phyloP scores from a whole-genome alignment of 2,797 vertebrate species.

The Petrocephalus sullivani region DNA sequence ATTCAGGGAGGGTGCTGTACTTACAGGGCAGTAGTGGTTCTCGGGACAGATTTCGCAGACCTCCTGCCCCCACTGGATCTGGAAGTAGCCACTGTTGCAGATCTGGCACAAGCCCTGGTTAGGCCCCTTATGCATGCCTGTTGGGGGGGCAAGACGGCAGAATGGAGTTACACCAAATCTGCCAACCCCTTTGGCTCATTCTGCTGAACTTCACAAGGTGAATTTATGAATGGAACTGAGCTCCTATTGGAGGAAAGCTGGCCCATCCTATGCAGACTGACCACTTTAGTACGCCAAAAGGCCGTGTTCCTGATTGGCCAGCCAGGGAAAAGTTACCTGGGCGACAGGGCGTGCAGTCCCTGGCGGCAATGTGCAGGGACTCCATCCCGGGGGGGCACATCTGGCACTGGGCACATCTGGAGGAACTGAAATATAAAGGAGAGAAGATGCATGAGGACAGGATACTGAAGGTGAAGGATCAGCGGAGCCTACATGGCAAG shows the following conservation, averaged over 20 bases:
- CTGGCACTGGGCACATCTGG: constrained; percentile 60
- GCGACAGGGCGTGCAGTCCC: constrained; percentile 61
- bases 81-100: constrained; percentile 72
- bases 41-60: constrained; percentile 77
- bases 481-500: neutral
- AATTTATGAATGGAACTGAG: neutral
- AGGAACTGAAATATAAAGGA: constrained; percentile 54
- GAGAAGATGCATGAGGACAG: neutral
- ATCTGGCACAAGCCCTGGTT: constrained; percentile 64
- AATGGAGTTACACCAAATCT: neutral
- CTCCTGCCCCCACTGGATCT: constrained; percentile 67
- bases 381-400: constrained; percentile 69
- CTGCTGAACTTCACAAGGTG: neutral
- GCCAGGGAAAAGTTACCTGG: constrained; percentile 60
- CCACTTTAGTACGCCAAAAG: neutral
- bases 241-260: neutral
- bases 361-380: constrained; percentile 55
- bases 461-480: neutral
- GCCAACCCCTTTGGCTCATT: neutral
- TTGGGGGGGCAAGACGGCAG: neutral
- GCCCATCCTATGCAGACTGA: neutral
- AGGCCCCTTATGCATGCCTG: constrained; percentile 73
- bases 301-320: neutral
- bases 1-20: constrained; percentile 30
- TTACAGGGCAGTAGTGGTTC: constrained; percentile 83